These are phyloP conservation scores for Lytechinus variegatus DNA, from an alignment of 35 echinoderm and acorn worm species.

Conservation along the genomic window DNA sequence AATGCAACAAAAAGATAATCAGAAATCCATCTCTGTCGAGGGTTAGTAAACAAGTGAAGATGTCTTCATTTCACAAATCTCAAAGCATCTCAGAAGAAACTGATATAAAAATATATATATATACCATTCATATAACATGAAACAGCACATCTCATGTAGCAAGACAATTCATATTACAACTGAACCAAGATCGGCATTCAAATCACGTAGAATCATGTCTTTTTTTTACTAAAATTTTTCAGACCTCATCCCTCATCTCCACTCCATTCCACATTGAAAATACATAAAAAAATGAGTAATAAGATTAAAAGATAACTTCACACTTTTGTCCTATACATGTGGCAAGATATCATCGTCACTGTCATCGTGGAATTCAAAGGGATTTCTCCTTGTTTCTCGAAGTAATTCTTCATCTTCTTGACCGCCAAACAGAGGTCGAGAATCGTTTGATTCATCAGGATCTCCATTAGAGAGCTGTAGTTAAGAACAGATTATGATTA, in stretches of 20 bases:
- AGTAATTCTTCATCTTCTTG: constrained; percentile 84
- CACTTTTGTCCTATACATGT: constrained; percentile 35
- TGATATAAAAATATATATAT: neutral
- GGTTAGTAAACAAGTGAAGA: too few relatives aligned
- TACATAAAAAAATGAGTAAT: neutral
- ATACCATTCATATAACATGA: neutral
- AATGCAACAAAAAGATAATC: neutral
- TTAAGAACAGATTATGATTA: neutral
- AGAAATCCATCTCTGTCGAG: neutral
- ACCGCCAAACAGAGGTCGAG: constrained; percentile 64
- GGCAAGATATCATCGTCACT: constrained; percentile 90
- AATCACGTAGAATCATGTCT: neutral
- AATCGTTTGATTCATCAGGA: constrained; percentile 26
- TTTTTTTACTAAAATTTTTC: neutral
- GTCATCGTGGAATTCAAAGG: constrained; percentile 76
- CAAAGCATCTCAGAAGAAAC: neutral
- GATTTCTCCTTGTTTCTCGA: constrained; percentile 63
- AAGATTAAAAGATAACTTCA: neutral
- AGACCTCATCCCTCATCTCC: neutral
- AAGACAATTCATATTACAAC: neutral
- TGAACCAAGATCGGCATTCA: neutral
- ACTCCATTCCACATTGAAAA: neutral
- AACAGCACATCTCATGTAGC: neutral
- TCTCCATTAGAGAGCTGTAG: constrained; percentile 78
- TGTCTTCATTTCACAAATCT: neutral